phyloP scores from a whole-genome alignment of 2,888 invertebrate genomes.

The Macrosiphum euphorbiae region DNA sequence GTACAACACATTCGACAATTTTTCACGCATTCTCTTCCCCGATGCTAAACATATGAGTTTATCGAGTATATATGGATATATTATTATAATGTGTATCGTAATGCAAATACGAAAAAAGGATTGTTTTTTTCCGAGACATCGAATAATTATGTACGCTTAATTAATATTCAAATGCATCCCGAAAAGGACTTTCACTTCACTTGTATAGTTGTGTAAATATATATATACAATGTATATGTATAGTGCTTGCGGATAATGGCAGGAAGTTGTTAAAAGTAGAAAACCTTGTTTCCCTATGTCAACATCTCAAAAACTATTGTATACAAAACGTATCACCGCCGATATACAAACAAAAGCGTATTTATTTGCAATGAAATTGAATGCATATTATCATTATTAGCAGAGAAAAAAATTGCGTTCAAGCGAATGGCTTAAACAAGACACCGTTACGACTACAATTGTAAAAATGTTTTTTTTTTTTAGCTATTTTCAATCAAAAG shows the following conservation, averaged over 20 bases:
- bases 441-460: not conserved
- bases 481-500: not conserved
- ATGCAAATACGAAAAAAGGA: not conserved
- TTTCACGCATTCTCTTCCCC: not conserved
- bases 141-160: slow-evolving; percentile 33
- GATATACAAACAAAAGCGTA: not conserved
- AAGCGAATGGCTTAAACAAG: not conserved
- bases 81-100: not conserved
- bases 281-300: slow-evolving; percentile 33
- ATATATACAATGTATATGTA: not conserved
- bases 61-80: not conserved
- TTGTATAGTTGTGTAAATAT: not conserved
- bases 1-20: not conserved
- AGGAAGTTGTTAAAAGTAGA: slow-evolving; percentile 51
- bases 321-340: not conserved
- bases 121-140: not conserved
- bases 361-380: not conserved
- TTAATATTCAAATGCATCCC: slow-evolving; percentile 50
- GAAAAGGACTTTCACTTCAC: slow-evolving; percentile 43
- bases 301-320: not conserved
- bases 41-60: not conserved
- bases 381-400: not conserved
- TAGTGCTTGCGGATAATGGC: slow-evolving; percentile 38
- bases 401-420: not conserved
- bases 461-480: not conserved